Evolutionary conservation across 2,113 vertebrate species (phyloP).

Genomic region (Pterocles orientalis): DNA sequence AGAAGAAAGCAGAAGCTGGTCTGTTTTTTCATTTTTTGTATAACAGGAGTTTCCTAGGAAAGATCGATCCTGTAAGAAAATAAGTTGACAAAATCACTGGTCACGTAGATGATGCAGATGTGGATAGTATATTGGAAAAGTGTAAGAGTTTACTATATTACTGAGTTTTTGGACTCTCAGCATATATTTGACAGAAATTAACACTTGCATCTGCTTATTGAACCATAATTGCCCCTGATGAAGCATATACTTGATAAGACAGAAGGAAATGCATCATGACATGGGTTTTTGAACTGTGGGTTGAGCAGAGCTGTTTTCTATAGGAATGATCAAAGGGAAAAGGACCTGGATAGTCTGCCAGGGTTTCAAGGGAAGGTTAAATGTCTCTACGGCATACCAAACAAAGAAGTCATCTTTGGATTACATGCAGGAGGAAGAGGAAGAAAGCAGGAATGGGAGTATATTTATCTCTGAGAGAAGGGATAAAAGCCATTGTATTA

Average conservation of each 20-base stretch:
- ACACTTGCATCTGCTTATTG: neutral
- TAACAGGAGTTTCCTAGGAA: neutral
- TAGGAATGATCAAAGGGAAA: neutral
- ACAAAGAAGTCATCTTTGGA: neutral
- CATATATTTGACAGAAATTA: neutral
- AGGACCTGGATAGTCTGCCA: neutral
- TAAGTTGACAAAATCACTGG: neutral
- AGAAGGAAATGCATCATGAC: neutral
- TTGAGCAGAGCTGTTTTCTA: neutral
- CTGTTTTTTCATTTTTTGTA: neutral
- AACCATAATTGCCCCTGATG: neutral
- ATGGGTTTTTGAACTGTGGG: neutral
- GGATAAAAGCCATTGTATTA: neutral
- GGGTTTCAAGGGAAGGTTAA: neutral
- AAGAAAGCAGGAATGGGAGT: neutral
- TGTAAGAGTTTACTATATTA: neutral
- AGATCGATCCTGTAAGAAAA: neutral
- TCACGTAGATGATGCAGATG: neutral
- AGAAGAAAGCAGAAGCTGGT: neutral
- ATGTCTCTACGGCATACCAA: neutral
- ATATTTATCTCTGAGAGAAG: neutral
- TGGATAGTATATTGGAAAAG: neutral
- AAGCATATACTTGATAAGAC: neutral
- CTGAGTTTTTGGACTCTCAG: neutral
- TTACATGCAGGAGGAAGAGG: neutral